Percentiles rank a stretch among this genome's conserved stretches.
These are phyloP conservation scores for Beroe ovata DNA, from an alignment of 37 sponge, comb jelly and placozoan species.

Conservation along the genomic window DNA sequence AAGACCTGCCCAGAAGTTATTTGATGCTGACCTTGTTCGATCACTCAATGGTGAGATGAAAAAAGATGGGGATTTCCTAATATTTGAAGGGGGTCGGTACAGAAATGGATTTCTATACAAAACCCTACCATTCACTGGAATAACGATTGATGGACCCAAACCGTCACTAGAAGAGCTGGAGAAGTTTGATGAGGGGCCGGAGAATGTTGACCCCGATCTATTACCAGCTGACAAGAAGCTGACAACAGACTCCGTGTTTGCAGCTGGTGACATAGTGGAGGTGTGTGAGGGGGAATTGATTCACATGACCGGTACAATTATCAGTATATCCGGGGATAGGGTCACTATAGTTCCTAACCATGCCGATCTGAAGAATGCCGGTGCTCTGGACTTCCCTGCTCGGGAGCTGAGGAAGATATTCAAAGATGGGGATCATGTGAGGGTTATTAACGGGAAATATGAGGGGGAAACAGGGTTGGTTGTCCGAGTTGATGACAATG, in stretches of 20 bases:
- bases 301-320: constrained; percentile 84
- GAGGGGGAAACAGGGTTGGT: constrained; percentile 95
- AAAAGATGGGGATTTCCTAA: constrained; percentile 83
- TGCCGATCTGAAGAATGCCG: constrained; percentile 78
- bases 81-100: constrained; percentile 89
- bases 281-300: constrained; percentile 92
- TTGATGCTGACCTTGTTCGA: constrained; percentile 81
- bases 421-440: constrained; percentile 93
- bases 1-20: constrained; percentile 82
- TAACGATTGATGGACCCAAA: constrained; percentile 90
- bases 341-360: constrained; percentile 89
- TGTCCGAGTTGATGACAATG: constrained; percentile 86
- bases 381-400: constrained; percentile 81
- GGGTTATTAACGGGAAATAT: constrained; percentile 86
- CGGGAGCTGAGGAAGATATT: constrained; percentile 84
- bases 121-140: constrained; percentile 82
- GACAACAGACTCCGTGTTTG: constrained; percentile 57
- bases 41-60: constrained; percentile 79
- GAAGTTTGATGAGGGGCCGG: constrained; percentile 91
- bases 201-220: constrained; percentile 77
- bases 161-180: constrained; percentile 95
- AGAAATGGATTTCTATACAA: constrained; percentile 94
- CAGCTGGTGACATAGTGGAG: constrained; percentile 90
- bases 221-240: constrained; percentile 14
- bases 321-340: constrained; percentile 77